Evolutionary conservation across 2,888 invertebrate genomes (phyloP).

Genomic region (Euplexia lucipara): DNA sequence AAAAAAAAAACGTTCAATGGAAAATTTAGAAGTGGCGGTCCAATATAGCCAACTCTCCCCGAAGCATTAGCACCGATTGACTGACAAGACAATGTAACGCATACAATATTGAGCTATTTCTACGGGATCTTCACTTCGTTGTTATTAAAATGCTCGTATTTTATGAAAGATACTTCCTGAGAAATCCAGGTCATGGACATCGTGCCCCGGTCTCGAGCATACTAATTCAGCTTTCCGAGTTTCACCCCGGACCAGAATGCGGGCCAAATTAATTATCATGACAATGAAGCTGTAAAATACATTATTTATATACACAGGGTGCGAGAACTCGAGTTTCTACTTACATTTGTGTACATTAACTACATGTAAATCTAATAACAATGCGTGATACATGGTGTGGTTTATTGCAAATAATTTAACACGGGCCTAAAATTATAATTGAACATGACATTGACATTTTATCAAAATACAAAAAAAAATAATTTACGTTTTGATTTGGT

Average conservation of each 20-base stretch:
- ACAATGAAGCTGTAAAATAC: constrained; percentile 82
- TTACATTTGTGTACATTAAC: constrained; percentile 74
- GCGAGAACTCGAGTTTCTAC: constrained; percentile 70
- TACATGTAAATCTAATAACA: constrained; percentile 58
- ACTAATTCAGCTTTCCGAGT: constrained; percentile 70
- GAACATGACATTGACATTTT: constrained; percentile 15
- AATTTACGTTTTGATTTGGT: not conserved
- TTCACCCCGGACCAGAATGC: constrained; percentile 79
- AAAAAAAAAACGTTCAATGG: no score
- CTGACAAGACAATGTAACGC: constrained; percentile 51
- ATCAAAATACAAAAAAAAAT: constrained; percentile 7
- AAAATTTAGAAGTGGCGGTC: no score
- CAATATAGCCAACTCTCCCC: no score
- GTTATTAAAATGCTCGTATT: constrained; percentile 69
- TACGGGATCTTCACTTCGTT: constrained; percentile 61
- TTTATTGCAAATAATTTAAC: constrained; percentile 2
- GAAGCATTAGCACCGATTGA: constrained; percentile 15
- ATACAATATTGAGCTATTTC: constrained; percentile 61
- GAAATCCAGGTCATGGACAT: constrained; percentile 68
- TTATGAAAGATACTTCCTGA: constrained; percentile 71
- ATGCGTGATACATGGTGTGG: constrained; percentile 25
- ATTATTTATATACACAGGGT: constrained; percentile 82
- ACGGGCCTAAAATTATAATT: not conserved
- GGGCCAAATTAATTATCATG: constrained; percentile 86
- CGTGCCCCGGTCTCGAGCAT: constrained; percentile 71